Conservation (phyloP, 2,113 vertebrate species). For the Labeo catla region DNA sequence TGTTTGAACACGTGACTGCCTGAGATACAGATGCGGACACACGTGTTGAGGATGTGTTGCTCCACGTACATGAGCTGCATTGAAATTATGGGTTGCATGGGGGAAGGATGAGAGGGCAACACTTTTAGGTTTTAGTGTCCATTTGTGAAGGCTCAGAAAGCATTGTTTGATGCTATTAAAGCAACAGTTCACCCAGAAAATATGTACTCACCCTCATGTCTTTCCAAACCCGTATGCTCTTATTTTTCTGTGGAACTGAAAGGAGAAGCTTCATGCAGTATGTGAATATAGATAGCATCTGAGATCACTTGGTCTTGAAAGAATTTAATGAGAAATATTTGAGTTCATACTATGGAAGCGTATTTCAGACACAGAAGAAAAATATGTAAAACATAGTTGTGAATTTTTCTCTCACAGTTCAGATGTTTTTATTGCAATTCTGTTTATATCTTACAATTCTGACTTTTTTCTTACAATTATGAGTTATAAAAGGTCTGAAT, state of each 20-base stretch:
- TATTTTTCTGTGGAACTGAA: background rate
- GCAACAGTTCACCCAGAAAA: background rate
- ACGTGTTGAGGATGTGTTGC: background rate
- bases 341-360: background rate
- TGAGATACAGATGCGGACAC: background rate
- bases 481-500: too few species aligned
- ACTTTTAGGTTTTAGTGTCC: background rate
- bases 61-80: background rate
- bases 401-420: too few species aligned
- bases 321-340: background rate
- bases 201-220: background rate
- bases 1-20: background rate
- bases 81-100: background rate
- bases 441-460: too few species aligned
- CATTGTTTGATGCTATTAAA: conserved; percentile 6
- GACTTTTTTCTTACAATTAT: too few species aligned
- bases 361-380: too few species aligned
- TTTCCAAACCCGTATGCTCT: background rate
- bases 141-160: background rate
- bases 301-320: background rate
- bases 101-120: background rate
- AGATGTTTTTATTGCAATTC: too few species aligned
- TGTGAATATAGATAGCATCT: background rate
- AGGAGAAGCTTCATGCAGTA: background rate
- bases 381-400: too few species aligned